Evolutionary conservation across 2,888 invertebrate species (phyloP), one percentile per base, ranked within the genome.

Genomic region (Torymus tubicola): DNA sequence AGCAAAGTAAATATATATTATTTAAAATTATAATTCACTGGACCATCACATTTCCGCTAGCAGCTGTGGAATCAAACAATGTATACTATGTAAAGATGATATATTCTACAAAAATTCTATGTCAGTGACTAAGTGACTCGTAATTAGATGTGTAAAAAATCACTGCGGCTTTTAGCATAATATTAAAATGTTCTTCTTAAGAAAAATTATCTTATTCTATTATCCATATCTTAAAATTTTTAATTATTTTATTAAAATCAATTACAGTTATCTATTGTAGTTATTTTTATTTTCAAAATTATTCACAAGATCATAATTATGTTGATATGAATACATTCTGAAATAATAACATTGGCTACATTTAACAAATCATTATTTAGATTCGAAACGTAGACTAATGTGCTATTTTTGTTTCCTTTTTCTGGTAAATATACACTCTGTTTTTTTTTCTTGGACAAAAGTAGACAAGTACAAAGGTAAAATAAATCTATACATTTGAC

Each of bases 271-370:
- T 82, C 65, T 76, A 80, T 81, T 78, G 78, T 75, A 78, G 80
- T 82, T 76, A 82, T 78, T 82, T 82, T 82, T 82, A 82, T 82
- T 82, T 82, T 82, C 80, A 81, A 82, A 82, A 82, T 82, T 82
- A 82, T 82, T 82, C 82, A 82, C 82, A 82, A 81, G 82, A 81
- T 82, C 80, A 81, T 82, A 78, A 78, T 83, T 83, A 84, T 84
- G 82, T 83, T 87, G 86, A 87, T 87, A 87, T 87, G 86, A 86
- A 87, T 87, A 86, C 84, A 87, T 87, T 87, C 85, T 84, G 84
- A 86, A 84, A 85, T 86, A 85, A 84, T 86, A 86, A 87, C 86
- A 86, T 85, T 72, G 82, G 85, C 85, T 86, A 86, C 83, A 85
- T 84, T 81, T 80, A 80, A 84, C 81, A 83, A 84, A 81, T 84